Percentiles rank a stretch among this genome's conserved stretches.
These are phyloP conservation scores for Phoebastria nigripes DNA, from an alignment of 2,797 vertebrate genomes.

Conservation along the genomic window DNA sequence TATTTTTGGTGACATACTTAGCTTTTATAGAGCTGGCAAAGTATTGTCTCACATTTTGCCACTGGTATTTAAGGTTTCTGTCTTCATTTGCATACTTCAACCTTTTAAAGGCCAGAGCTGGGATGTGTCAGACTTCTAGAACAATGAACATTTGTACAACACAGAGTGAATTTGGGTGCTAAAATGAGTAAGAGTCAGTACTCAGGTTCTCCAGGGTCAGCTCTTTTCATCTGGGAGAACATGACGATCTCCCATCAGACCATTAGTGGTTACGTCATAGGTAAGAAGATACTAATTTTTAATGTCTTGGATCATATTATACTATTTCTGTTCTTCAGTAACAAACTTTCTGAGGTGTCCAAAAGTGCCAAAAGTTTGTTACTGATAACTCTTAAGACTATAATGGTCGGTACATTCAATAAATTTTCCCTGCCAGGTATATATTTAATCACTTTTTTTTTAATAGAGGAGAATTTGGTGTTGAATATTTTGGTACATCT, in stretches of 20 bases:
- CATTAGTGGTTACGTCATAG: not conserved
- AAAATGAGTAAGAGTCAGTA: not conserved
- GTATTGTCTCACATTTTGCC: not conserved
- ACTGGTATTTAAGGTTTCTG: not conserved
- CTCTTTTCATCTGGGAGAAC: not conserved
- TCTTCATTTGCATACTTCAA: not conserved
- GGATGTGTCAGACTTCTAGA: not conserved
- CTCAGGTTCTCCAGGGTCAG: not conserved
- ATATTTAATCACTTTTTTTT: not conserved
- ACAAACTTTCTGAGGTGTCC: not conserved
- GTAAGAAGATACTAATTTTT: not conserved
- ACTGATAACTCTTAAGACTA: not conserved
- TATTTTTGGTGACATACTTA: not conserved
- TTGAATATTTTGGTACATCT: not conserved
- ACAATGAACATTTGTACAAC: not conserved
- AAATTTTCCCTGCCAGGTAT: not conserved
- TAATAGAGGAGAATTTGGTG: not conserved
- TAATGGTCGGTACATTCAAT: not conserved
- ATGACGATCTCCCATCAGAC: not conserved
- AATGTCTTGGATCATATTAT: not conserved
- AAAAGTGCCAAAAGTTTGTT: not conserved
- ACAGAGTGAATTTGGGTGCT: not conserved
- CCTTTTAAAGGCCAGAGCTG: not conserved
- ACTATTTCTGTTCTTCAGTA: not conserved
- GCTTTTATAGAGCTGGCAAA: not conserved